Evolutionary conservation across 2,113 vertebrate genomes (phyloP).

Genomic region (Galeopterus variegatus): DNA sequence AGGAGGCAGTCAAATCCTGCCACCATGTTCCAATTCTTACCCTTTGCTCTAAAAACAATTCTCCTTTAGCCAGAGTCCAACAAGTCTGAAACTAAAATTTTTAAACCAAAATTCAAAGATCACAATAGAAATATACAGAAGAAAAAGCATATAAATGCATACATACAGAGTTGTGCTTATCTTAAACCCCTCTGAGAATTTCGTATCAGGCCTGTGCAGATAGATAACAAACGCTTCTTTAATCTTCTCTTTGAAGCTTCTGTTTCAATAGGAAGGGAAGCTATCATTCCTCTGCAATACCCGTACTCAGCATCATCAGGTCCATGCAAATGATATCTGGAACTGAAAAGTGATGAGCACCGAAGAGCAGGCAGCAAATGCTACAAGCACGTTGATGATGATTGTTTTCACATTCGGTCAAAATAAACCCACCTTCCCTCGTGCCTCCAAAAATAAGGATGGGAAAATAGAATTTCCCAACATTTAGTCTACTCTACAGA

Average conservation of each 20-base stretch:
- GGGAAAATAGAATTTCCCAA: conserved; percentile 19
- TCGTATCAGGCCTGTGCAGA: conserved; percentile 69
- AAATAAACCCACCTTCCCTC: conserved; percentile 46
- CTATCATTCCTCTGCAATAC: conserved; percentile 58
- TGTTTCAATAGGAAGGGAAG: conserved; percentile 68
- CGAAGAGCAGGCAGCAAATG: neutral
- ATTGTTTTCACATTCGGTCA: conserved; percentile 31
- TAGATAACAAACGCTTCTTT: conserved; percentile 79
- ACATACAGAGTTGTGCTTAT: conserved; percentile 42
- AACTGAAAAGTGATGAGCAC: conserved; percentile 23
- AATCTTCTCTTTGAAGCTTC: conserved; percentile 80
- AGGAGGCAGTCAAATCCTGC: conserved; percentile 9
- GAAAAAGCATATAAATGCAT: neutral
- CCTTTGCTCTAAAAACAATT: conserved; percentile 57
- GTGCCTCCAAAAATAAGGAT: conserved; percentile 41
- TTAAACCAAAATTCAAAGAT: conserved; percentile 66
- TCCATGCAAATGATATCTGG: conserved; percentile 64
- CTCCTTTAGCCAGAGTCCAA: conserved; percentile 18
- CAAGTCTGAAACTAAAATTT: conserved; percentile 46
- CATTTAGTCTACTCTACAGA: neutral
- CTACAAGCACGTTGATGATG: neutral
- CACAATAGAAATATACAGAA: conserved; percentile 20
- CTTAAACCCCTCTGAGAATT: conserved; percentile 76
- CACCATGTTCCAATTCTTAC: conserved; percentile 48
- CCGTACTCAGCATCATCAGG: conserved; percentile 25